Evolutionary conservation across 64 coral and sea anemone species (phyloP).

Genomic region (Montipora capricornis): DNA sequence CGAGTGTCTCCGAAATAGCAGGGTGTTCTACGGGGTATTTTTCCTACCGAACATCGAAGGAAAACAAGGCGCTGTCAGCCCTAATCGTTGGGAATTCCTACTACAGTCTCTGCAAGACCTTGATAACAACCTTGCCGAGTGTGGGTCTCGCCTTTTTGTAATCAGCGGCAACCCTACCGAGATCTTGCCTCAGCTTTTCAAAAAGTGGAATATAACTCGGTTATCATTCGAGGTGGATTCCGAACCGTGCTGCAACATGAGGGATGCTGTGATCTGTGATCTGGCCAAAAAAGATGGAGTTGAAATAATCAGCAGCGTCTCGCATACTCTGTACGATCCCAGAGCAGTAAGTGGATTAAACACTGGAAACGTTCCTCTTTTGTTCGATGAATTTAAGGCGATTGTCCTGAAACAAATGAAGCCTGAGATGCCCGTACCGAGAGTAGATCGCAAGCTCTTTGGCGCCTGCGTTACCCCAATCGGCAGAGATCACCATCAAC

Average conservation of each 20-base stretch:
- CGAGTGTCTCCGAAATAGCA: conserved; percentile 45
- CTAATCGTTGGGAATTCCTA: conserved; percentile 44
- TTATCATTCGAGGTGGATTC: conserved; percentile 51
- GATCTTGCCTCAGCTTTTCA: conserved; percentile 27
- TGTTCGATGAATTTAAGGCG: conserved; percentile 41
- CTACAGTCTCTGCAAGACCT: conserved; percentile 62
- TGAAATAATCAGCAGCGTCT: conserved; percentile 49
- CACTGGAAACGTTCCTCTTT: neutral
- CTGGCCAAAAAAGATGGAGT: conserved; percentile 39
- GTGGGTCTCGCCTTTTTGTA: conserved; percentile 58
- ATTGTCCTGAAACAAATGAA: neutral
- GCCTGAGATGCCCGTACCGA: conserved; percentile 1
- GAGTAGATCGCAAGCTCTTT: conserved; percentile 35
- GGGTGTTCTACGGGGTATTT: conserved; percentile 63
- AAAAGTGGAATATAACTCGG: conserved; percentile 64
- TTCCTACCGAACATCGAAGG: conserved; percentile 4
- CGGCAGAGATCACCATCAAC: conserved; percentile 20
- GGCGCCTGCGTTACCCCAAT: conserved; percentile 40
- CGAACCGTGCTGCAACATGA: conserved; percentile 20
- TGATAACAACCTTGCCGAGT: conserved; percentile 30
- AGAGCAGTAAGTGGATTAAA: neutral
- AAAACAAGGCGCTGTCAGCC: neutral
- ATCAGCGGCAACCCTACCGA: conserved; percentile 24
- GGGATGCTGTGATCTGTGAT: conserved; percentile 2
- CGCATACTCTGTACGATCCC: conserved; percentile 56